Conservation (phyloP, 2,797 vertebrate species). For the Gobionotothen gibberifrons region DNA sequence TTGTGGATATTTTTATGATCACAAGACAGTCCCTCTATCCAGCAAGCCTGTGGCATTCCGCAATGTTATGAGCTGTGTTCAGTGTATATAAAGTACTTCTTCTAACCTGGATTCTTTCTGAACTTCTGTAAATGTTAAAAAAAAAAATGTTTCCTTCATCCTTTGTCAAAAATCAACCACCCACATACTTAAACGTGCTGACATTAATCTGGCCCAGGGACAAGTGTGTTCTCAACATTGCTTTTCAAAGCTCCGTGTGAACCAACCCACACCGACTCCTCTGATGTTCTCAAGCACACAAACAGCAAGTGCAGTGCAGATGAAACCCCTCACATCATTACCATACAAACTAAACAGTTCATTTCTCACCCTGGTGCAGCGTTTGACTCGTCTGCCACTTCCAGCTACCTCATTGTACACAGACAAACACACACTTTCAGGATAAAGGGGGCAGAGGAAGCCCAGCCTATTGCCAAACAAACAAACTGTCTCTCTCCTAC, state of each 20-base stretch:
- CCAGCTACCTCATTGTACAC: conserved; percentile 38
- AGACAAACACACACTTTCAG: conserved; percentile 22
- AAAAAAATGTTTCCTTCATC: background rate
- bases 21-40: conserved; percentile 14
- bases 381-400: conserved; percentile 63
- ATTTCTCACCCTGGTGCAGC: conserved; percentile 69
- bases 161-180: background rate
- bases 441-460: conserved; percentile 54
- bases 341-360: conserved; percentile 56
- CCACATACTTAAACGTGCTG: conserved; percentile 2
- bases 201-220: conserved; percentile 7
- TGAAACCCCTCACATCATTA: conserved; percentile 39
- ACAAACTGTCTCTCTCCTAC: conserved; percentile 57
- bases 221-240: conserved; percentile 16
- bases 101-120: background rate
- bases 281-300: conserved; percentile 31
- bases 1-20: conserved; percentile 1
- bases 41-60: conserved; percentile 14
- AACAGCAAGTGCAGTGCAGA: conserved; percentile 18
- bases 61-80: conserved; percentile 26
- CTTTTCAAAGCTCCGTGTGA: conserved; percentile 41
- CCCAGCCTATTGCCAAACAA: conserved; percentile 51
- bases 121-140: background rate
- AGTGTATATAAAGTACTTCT: background rate
- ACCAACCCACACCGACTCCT: background rate